A percentile compares a stretch with the other conserved stretches of the same genome.
Conservation (phyloP, 2,113 vertebrate genomes). For the Oriolus oriolus region DNA sequence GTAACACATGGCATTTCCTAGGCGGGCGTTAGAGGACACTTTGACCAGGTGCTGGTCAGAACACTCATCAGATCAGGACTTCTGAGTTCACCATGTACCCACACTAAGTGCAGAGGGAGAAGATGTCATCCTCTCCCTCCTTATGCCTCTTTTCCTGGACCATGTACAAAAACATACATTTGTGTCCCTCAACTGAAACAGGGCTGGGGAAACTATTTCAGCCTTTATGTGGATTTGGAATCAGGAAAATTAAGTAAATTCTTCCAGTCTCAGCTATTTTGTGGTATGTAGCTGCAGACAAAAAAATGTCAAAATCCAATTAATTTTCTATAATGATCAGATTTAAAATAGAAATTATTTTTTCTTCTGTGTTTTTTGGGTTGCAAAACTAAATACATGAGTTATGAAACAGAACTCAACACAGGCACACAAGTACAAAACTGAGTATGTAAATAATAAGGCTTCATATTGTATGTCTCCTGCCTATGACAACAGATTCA, state of each 20-base stretch:
- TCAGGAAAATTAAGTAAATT: not conserved
- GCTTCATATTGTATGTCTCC: not conserved
- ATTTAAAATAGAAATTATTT: not conserved
- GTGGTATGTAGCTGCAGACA: not conserved
- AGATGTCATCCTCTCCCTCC: not conserved
- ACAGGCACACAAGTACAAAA: not conserved
- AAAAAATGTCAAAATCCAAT: not conserved
- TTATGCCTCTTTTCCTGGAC: not conserved
- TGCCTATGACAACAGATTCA: not conserved
- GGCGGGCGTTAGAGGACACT: fast-evolving
- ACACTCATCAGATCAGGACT: not conserved
- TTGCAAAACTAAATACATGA: not conserved
- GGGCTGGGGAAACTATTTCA: not conserved
- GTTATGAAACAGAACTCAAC: not conserved
- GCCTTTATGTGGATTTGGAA: too few relatives aligned
- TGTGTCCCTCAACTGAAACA: not conserved
- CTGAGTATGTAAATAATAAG: not conserved
- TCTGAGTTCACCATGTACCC: not conserved
- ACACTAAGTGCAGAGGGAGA: not conserved
- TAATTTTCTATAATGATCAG: not conserved
- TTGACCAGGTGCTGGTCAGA: not conserved
- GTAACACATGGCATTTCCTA: not conserved
- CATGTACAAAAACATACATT: not conserved
- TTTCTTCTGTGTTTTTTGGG: not conserved
- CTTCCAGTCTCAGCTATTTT: not conserved